Conservation (phyloP, 2,888 invertebrate species). For the Cylloceria caligata region DNA sequence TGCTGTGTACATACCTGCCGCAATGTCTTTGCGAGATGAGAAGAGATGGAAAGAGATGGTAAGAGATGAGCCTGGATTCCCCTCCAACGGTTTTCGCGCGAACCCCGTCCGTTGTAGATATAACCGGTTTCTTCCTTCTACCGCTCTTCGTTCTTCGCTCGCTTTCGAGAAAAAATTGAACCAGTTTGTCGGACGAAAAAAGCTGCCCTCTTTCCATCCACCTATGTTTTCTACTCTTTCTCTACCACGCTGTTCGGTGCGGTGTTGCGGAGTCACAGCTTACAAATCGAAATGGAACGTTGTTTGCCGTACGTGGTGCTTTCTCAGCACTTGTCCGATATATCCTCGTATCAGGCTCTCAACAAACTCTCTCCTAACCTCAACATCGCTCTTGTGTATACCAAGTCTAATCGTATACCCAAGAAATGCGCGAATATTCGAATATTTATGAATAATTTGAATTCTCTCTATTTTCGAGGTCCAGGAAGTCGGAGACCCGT, state of each 20-base stretch:
- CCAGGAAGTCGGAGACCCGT: too few relatives aligned
- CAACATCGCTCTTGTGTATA: neutral
- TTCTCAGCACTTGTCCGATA: constrained; percentile 2
- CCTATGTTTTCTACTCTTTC: constrained; percentile 7
- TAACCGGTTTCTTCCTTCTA: constrained; percentile 67
- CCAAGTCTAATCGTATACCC: too few relatives aligned
- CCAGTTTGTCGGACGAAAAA: constrained; percentile 84
- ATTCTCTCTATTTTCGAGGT: too few relatives aligned
- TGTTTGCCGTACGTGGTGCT: neutral
- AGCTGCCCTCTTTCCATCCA: constrained; percentile 75
- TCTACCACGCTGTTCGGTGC: neutral
- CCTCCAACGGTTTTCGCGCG: constrained; percentile 27
- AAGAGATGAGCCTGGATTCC: constrained; percentile 38
- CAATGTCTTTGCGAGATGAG: constrained; percentile 19
- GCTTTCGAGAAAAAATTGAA: constrained; percentile 84
- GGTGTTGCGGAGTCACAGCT: neutral
- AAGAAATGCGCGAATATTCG: too few relatives aligned
- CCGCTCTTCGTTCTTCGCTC: constrained; percentile 77
- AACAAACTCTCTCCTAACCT: neutral
- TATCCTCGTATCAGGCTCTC: neutral
- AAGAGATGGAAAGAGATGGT: constrained; percentile 37
- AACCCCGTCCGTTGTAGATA: constrained; percentile 59
- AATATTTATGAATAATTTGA: too few relatives aligned
- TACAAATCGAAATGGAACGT: constrained; percentile 14
- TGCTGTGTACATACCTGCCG: constrained; percentile 57